A percentile compares a stretch with the other conserved stretches of the same genome.
These are phyloP conservation scores for Tyrophagus putrescentiae DNA, from an alignment of 1,140 invertebrate species.

Conservation along the genomic window DNA sequence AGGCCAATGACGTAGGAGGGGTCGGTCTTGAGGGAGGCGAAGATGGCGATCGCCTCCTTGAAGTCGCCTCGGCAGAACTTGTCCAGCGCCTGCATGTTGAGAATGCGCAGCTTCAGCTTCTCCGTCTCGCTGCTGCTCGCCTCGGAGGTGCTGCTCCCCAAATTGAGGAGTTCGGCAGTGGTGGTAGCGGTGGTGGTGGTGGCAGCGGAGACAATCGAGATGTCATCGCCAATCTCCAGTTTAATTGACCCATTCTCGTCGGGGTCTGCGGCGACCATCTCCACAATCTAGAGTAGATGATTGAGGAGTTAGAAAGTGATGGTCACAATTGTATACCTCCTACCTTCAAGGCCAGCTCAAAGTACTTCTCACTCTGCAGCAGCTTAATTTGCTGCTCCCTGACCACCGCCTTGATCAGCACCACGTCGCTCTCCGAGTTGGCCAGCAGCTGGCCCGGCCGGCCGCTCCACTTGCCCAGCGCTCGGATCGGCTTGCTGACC, in stretches of 20 bases:
- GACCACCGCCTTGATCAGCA: constrained; percentile 62
- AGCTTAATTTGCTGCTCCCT: constrained; percentile 61
- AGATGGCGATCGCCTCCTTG: constrained; percentile 74
- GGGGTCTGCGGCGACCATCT: background rate
- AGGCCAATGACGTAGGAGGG: constrained; percentile 84
- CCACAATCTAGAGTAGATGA: constrained; percentile 1
- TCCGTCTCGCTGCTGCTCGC: no score
- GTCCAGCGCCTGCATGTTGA: constrained; percentile 74
- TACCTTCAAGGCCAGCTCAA: constrained; percentile 77
- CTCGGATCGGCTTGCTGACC: constrained; percentile 10
- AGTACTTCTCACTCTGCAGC: constrained; percentile 70
- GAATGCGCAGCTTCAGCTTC: constrained; percentile 66
- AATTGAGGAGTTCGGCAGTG: background rate
- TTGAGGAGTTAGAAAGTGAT: background rate
- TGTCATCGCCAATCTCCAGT: background rate
- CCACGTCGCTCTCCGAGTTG: constrained; percentile 67
- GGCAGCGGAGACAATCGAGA: no score
- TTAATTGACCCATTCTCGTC: background rate
- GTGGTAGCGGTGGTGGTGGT: no score
- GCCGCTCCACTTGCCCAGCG: constrained; percentile 20
- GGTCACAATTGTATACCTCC: constrained; percentile 43
- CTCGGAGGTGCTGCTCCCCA: background rate
- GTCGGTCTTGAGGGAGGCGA: constrained; percentile 71
- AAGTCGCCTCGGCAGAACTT: constrained; percentile 75
- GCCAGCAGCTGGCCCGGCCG: constrained; percentile 56